A percentile compares a stretch with the other conserved stretches of the same genome.
phyloP scores from a whole-genome alignment of 2,113 vertebrate species.

The Ivindomyrus marchei region DNA sequence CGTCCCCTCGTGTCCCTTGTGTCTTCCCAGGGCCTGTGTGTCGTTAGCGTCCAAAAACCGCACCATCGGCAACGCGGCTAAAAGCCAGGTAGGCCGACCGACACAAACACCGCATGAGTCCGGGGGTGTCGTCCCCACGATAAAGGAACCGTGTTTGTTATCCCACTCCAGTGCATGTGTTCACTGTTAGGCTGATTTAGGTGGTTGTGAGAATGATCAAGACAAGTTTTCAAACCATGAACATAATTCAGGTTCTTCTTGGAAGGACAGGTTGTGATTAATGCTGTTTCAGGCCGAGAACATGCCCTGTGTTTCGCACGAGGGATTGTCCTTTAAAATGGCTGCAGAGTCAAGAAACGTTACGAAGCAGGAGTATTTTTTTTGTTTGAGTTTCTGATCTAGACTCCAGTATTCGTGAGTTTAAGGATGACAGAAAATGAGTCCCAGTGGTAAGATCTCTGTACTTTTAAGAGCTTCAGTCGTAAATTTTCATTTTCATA shows the following conservation, averaged over 20 bases:
- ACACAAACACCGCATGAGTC: background rate
- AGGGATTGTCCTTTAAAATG: background rate
- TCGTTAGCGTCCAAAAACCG: conserved; percentile 87
- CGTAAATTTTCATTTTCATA: background rate
- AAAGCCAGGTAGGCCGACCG: conserved; percentile 76
- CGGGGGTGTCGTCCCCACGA: background rate
- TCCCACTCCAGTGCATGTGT: background rate
- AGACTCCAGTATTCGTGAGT: background rate
- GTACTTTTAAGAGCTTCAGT: background rate
- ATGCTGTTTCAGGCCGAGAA: background rate
- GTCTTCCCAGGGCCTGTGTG: conserved; percentile 74
- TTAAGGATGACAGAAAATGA: background rate
- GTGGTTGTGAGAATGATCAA: background rate
- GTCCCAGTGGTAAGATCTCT: background rate
- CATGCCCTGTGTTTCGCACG: background rate
- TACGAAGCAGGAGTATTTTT: background rate
- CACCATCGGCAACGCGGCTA: conserved; percentile 89
- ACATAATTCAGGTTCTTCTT: background rate
- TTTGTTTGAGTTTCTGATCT: background rate
- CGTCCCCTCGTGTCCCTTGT: background rate
- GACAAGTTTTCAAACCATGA: background rate
- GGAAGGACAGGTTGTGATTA: background rate
- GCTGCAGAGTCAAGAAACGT: background rate
- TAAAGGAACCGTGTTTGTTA: background rate
- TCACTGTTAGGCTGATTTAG: background rate